Base-by-base conservation (phyloP, 2,888 invertebrate species). In the Phania funesta region DNA sequence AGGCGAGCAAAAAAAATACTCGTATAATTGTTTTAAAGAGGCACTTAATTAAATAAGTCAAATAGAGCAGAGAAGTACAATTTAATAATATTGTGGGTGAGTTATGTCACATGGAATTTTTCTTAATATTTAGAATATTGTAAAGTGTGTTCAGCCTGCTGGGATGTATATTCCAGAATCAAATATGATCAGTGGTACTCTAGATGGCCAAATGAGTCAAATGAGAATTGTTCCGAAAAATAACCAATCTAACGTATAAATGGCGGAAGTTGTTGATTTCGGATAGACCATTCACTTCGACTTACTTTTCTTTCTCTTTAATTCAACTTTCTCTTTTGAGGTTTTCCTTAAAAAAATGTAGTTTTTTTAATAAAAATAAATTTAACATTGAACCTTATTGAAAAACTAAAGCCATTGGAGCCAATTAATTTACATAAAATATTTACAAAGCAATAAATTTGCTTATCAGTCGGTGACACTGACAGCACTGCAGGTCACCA, bases 371-470 rank as follows among this genome's bases (percentile, higher is more conserved):
- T 4, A 8, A 56, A 46, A 38, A 56, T 3, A 38, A 7, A 32
- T 32, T 67, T 50, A 67, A 76, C 75, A 76, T 67, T 76, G 75
- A 76, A 76, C 50, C 67, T 76, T 46, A 44, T 22, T 67, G 24
- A 13, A 54, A 44, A 26, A 56, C 26, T 3, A 26, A 74, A 54
- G 3, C n/a, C 13, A 24, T 44, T 3, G 18, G 32, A 38, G 29
- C 32, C 29, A 67, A 38, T 50, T 58, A 20, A 67, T 67, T 67
- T 76, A 67, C 18, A 58, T 58, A 75, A 58, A 29, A 38, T 65
- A 38, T 58, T 29, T 41, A 75, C 35, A 41, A 65, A 67, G 38
- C 38, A n/a, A 38, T 52, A 62, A 52, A 44, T 48, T 62, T 68
- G 35, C 48, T 76, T 68, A 76, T 76, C 76, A 68, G 16, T 52